phyloP scores from a whole-genome alignment of 2,797 vertebrate genomes.

The Chelon labrosus region DNA sequence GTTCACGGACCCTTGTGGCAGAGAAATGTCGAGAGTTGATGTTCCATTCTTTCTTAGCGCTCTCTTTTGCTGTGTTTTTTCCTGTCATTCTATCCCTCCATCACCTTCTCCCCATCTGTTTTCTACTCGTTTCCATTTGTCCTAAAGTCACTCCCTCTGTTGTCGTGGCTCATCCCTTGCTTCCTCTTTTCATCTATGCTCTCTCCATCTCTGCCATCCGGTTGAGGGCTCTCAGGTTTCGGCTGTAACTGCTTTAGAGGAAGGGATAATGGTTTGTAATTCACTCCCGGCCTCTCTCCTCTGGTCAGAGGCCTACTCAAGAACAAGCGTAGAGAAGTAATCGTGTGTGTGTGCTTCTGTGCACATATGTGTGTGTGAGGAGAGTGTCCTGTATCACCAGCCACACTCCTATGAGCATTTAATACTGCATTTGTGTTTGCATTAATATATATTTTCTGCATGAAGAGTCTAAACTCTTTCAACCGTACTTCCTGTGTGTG shows the following conservation, averaged over 20 bases:
- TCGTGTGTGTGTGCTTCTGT: slow-evolving; percentile 45
- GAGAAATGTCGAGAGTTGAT: slow-evolving; percentile 46
- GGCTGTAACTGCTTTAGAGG: slow-evolving; percentile 68
- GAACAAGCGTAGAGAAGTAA: slow-evolving; percentile 60
- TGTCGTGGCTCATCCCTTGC: neutral
- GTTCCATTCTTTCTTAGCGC: slow-evolving; percentile 1
- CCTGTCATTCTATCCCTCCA: slow-evolving; percentile 24
- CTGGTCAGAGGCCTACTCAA: slow-evolving; percentile 68
- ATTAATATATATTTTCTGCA: neutral
- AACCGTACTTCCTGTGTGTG: neutral
- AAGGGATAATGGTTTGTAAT: slow-evolving; percentile 77
- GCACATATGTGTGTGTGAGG: slow-evolving; percentile 19
- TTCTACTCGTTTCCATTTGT: slow-evolving; percentile 46
- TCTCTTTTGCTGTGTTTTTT: slow-evolving; percentile 32
- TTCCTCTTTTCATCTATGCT: slow-evolving; percentile 5
- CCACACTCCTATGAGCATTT: neutral
- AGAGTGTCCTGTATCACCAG: slow-evolving; percentile 9
- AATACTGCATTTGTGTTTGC: slow-evolving; percentile 8
- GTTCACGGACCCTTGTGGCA: slow-evolving; percentile 16
- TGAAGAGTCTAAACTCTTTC: slow-evolving; percentile 1
- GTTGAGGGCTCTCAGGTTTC: slow-evolving; percentile 72
- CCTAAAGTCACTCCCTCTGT: slow-evolving; percentile 45
- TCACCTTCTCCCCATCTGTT: slow-evolving; percentile 36
- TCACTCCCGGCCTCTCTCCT: slow-evolving; percentile 69
- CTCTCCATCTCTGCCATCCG: slow-evolving; percentile 45